A percentile compares a stretch with the other conserved stretches of the same genome.
Conservation (phyloP, 2,797 vertebrate genomes). For the Macropus fuliginosus region DNA sequence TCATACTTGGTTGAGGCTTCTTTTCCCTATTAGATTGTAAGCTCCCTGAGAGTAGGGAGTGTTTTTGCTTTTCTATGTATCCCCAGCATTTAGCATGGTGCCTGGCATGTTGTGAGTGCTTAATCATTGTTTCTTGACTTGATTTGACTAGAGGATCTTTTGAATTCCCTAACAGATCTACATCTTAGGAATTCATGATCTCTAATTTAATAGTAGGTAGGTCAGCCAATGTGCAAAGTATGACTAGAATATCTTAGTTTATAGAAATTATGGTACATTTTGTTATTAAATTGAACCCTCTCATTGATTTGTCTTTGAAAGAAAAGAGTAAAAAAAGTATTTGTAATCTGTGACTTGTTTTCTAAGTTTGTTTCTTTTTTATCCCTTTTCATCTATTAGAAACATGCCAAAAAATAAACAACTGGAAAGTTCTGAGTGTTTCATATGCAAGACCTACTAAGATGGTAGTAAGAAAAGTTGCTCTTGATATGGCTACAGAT, state of each 20-base stretch:
- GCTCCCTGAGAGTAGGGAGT: too few relatives aligned
- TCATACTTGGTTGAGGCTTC: not conserved
- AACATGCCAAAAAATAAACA: slow-evolving; percentile 9
- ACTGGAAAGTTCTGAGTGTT: not conserved
- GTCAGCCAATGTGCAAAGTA: not conserved
- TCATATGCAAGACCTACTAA: not conserved
- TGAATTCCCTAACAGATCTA: not conserved
- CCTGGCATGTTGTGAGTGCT: not conserved
- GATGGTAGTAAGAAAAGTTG: not conserved
- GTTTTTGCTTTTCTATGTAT: not conserved
- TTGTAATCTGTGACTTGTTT: slow-evolving; percentile 18
- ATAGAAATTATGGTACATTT: not conserved
- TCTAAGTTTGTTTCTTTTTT: slow-evolving; percentile 29
- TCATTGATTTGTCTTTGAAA: slow-evolving; percentile 2
- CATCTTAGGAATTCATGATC: not conserved
- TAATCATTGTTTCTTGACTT: not conserved
- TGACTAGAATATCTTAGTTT: not conserved
- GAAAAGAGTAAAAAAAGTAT: not conserved
- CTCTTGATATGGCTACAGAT: not conserved
- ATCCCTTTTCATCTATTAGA: not conserved
- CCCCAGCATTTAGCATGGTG: not conserved
- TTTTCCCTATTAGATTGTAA: not conserved
- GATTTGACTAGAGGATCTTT: not conserved
- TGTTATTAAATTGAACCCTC: not conserved
- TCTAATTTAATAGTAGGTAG: not conserved